Evolutionary conservation across 2,888 invertebrate species (phyloP).

Genomic region (Campaea margaritaria): DNA sequence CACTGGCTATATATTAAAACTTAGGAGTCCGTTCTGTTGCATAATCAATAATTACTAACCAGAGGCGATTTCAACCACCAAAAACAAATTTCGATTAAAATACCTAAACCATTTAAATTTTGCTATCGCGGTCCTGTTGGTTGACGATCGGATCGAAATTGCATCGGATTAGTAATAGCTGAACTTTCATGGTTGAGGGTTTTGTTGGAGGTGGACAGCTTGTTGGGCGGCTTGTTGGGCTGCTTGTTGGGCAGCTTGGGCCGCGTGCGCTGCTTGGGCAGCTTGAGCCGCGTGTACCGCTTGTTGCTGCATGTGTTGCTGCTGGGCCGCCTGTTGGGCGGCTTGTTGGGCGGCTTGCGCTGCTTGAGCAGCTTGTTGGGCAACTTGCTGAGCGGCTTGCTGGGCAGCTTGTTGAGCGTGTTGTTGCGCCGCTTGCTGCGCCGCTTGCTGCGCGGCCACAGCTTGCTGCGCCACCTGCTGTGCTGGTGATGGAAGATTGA

Average conservation of each 20-base stretch:
- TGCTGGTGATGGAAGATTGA: constrained; percentile 86
- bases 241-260: constrained; percentile 75
- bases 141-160: constrained; percentile 67
- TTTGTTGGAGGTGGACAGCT: constrained; percentile 84
- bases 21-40: constrained; percentile 44
- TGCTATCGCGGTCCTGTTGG: constrained; percentile 53
- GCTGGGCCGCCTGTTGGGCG: constrained; percentile 66
- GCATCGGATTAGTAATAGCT: constrained; percentile 90
- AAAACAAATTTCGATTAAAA: constrained; percentile 50
- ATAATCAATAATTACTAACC: constrained; percentile 79
- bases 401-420: constrained; percentile 58
- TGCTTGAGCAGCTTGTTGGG: constrained; percentile 41
- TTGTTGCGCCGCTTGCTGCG: constrained; percentile 58
- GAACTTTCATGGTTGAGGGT: constrained; percentile 91
- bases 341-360: constrained; percentile 61
- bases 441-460: constrained; percentile 64
- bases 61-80: constrained; percentile 74
- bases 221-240: constrained; percentile 80
- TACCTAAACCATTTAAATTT: constrained; percentile 45
- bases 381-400: constrained; percentile 44
- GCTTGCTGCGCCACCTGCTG: constrained; percentile 77
- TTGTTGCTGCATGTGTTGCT: constrained; percentile 66
- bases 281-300: constrained; percentile 54
- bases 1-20: constrained; percentile 56
- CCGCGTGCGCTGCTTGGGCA: constrained; percentile 62